phyloP scores from a whole-genome alignment of 2,888 invertebrate species.

The Sceliomorpha sp. region DNA sequence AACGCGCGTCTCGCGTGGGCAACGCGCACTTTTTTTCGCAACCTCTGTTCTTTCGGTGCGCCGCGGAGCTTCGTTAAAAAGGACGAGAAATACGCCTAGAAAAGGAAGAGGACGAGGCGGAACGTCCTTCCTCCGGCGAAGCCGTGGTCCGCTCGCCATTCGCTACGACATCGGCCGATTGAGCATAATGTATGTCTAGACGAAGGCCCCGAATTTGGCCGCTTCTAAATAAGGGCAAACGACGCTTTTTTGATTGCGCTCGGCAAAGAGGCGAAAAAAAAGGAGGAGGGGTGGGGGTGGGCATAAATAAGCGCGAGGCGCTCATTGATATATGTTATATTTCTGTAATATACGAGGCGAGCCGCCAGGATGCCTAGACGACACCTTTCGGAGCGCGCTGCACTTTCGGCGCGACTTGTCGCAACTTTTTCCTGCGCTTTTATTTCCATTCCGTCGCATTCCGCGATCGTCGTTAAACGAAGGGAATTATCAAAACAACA shows the following conservation, averaged over 20 bases:
- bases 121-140: background rate
- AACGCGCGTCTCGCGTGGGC: slow-evolving; percentile 55
- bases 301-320: slow-evolving; percentile 5
- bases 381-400: too few species aligned
- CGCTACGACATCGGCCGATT: slow-evolving; percentile 29
- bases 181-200: slow-evolving; percentile 55
- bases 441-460: too few species aligned
- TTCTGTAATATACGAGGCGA: too few species aligned
- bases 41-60: slow-evolving; percentile 47
- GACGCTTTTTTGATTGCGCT: background rate
- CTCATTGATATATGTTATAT: too few species aligned
- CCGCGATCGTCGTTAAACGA: too few species aligned
- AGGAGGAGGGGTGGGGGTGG: too few species aligned
- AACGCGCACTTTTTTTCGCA: slow-evolving; percentile 48
- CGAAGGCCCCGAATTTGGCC: slow-evolving; percentile 23
- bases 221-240: slow-evolving; percentile 43
- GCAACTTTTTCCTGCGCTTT: too few species aligned
- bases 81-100: slow-evolving; percentile 48
- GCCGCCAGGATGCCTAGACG: too few species aligned
- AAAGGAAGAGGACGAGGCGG: slow-evolving; percentile 24
- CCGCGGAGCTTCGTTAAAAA: slow-evolving; percentile 47
- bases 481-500: too few species aligned
- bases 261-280: background rate
- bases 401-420: too few species aligned
- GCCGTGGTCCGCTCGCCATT: background rate